Evolutionary conservation across 2,113 vertebrate species (phyloP).

Genomic region (Bufo bufo): DNA sequence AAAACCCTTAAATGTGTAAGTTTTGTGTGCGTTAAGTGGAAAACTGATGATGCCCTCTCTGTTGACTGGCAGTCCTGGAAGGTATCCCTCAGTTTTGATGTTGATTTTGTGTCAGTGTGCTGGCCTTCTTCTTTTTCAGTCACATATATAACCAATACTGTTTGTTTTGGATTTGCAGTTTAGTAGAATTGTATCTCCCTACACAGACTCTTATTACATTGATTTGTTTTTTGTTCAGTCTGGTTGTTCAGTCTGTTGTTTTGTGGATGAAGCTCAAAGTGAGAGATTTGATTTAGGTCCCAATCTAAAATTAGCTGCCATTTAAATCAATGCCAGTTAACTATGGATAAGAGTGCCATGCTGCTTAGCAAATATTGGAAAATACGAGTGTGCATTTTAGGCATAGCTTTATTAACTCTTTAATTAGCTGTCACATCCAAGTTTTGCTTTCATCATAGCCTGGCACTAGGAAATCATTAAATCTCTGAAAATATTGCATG

Average conservation of each 20-base stretch:
- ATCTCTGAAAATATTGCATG: background rate
- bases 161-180: slow-evolving; percentile 7
- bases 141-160: slow-evolving; percentile 4
- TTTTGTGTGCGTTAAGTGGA: too few species aligned
- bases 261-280: slow-evolving; percentile 33
- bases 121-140: background rate
- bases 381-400: background rate
- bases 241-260: slow-evolving; percentile 30
- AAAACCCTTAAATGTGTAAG: background rate
- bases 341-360: background rate
- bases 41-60: background rate
- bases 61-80: background rate
- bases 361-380: slow-evolving; percentile 33
- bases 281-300: slow-evolving; percentile 22
- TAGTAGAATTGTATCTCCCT: slow-evolving; percentile 4
- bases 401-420: slow-evolving; percentile 14
- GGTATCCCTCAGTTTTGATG: background rate
- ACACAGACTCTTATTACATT: slow-evolving; percentile 27
- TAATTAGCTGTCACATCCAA: slow-evolving; percentile 5
- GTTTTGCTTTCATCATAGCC: background rate
- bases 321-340: slow-evolving; percentile 27
- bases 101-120: background rate
- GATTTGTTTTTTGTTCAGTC: background rate
- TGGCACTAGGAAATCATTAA: background rate
- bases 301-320: slow-evolving; percentile 28